A percentile compares a stretch with the other conserved stretches of the same genome.
Evolutionary conservation across 2,113 vertebrate species (phyloP).

Genomic region (Tringa solitaria): DNA sequence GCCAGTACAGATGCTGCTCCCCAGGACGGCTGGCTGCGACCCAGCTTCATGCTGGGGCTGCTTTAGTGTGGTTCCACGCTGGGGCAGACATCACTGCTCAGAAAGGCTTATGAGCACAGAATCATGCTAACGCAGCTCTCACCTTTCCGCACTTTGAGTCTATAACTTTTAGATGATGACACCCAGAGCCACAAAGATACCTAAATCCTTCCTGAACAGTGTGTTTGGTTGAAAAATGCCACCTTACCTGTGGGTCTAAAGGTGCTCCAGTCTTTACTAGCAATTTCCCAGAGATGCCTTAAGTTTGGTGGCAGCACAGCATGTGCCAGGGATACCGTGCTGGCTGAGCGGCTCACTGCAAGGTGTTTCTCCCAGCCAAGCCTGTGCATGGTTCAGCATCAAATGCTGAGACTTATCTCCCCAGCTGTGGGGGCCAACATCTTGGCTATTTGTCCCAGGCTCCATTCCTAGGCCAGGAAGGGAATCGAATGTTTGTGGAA

Average conservation of each 20-base stretch:
- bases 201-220: not conserved
- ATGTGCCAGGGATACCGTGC: rapidly evolving
- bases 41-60: not conserved
- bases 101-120: not conserved
- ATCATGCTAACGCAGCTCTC: not conserved
- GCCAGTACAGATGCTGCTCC: not conserved
- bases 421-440: not conserved
- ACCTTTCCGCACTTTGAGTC: not conserved
- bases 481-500: not conserved
- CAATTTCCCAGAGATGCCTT: not conserved
- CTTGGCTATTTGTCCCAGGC: not conserved
- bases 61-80: rapidly evolving
- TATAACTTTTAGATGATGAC: not conserved
- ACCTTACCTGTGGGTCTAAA: not conserved
- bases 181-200: not conserved
- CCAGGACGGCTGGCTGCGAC: not conserved
- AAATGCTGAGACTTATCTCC: not conserved
- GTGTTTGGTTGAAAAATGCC: not conserved
- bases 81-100: not conserved
- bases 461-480: not conserved
- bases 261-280: not conserved
- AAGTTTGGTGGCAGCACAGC: not conserved
- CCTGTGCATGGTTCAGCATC: rapidly evolving
- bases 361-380: not conserved
- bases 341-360: not conserved